Conservation (phyloP, 2,113 vertebrate species). For the Gulo gulo region DNA sequence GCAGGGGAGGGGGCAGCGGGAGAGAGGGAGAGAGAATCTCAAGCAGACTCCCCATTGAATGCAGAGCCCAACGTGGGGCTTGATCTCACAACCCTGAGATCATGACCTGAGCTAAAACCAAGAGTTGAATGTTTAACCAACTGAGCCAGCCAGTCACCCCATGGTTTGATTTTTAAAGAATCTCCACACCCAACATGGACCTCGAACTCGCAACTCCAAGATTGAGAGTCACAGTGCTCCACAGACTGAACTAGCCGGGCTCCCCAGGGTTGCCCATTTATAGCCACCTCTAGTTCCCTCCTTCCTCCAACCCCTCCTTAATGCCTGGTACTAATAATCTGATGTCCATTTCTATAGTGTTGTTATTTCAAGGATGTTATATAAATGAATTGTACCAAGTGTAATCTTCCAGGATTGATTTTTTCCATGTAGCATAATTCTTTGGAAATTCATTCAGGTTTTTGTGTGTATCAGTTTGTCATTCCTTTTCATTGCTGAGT, state of each 20-base stretch:
- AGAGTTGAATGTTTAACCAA: not conserved
- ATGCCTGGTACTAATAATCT: not conserved
- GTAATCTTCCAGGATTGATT: not conserved
- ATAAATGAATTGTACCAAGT: not conserved
- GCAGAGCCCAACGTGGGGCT: fast-evolving
- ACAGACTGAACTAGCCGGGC: not conserved
- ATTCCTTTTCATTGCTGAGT: not conserved
- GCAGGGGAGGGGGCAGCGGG: not conserved
- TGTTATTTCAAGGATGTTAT: not conserved
- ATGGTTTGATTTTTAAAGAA: not conserved
- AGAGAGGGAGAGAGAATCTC: not conserved
- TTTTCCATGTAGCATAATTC: not conserved
- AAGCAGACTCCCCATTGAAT: not conserved
- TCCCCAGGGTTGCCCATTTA: not conserved
- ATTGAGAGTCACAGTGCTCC: not conserved
- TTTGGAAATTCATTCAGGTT: not conserved
- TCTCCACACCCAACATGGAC: not conserved
- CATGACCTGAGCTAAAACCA: not conserved
- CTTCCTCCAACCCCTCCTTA: not conserved
- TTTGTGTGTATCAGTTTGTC: not conserved
- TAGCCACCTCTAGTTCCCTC: not conserved
- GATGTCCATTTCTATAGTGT: not conserved
- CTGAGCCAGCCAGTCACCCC: not conserved
- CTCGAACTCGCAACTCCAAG: not conserved
- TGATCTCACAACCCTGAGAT: not conserved